These are phyloP conservation scores for Hippopotamyrus pictus DNA, from an alignment of 2,797 vertebrate genomes.

Conservation along the genomic window DNA sequence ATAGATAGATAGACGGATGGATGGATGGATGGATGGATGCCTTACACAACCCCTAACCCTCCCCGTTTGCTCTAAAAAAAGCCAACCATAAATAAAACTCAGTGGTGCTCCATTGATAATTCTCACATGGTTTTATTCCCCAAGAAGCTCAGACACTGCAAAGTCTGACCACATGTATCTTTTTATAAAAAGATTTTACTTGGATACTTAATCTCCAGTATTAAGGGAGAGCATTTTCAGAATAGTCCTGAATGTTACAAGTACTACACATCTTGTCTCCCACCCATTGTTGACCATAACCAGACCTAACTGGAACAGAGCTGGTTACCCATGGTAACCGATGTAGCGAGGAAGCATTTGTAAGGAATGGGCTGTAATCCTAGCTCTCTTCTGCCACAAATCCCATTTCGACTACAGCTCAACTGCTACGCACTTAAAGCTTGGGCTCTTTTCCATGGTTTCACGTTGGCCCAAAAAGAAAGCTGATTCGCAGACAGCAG, in stretches of 20 bases:
- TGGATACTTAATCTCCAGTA: not conserved
- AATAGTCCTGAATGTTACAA: not conserved
- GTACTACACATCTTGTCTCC: constrained; percentile 31
- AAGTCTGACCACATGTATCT: not conserved
- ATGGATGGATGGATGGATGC: not conserved
- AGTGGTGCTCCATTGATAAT: not conserved
- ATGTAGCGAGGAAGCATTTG: constrained; percentile 35
- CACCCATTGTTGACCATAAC: constrained; percentile 22
- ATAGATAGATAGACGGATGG: not conserved
- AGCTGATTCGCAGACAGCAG: constrained; percentile 15
- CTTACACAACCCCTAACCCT: not conserved
- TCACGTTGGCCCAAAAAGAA: constrained; percentile 30
- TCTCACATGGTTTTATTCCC: not conserved
- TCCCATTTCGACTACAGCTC: constrained; percentile 44
- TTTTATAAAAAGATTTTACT: not conserved
- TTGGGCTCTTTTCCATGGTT: constrained; percentile 21
- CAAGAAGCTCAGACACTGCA: not conserved
- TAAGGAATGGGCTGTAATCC: constrained; percentile 29
- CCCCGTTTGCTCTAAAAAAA: not conserved
- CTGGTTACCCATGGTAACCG: constrained; percentile 45
- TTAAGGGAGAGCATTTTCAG: not conserved
- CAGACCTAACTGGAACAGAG: constrained; percentile 27
- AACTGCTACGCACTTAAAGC: constrained; percentile 23
- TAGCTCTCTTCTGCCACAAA: constrained; percentile 33
- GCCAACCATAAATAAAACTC: not conserved